These are phyloP conservation scores for Acinonyx jubatus DNA, from an alignment of 2,113 vertebrate species.

Conservation along the genomic window DNA sequence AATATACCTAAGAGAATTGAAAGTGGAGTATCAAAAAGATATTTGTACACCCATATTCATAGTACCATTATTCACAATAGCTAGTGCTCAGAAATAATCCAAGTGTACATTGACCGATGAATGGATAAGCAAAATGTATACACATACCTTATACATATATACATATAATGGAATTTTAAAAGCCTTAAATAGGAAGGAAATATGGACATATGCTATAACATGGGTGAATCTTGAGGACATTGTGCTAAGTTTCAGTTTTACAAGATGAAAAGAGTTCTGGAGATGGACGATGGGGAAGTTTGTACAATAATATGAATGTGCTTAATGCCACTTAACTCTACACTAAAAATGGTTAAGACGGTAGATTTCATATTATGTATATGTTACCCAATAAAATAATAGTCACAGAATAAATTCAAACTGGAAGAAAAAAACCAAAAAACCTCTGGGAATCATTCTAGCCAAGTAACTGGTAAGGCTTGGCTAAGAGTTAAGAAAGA, in stretches of 20 bases:
- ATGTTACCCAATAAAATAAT: not conserved
- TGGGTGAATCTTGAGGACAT: not conserved
- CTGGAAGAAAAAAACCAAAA: not conserved
- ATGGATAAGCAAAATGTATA: not conserved
- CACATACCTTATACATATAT: too few relatives aligned
- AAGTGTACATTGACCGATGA: not conserved
- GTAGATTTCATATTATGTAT: not conserved
- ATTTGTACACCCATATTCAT: not conserved
- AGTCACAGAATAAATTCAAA: not conserved
- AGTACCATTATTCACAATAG: not conserved
- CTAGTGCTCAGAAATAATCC: not conserved
- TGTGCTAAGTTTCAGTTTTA: not conserved
- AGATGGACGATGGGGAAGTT: not conserved
- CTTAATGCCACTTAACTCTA: not conserved
- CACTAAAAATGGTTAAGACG: not conserved
- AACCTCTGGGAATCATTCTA: not conserved
- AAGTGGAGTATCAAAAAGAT: not conserved
- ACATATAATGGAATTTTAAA: not conserved
- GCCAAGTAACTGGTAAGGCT: not conserved
- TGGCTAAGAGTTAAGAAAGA: not conserved
- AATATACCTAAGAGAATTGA: not conserved
- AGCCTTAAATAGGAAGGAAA: not conserved
- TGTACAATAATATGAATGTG: not conserved
- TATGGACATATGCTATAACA: not conserved
- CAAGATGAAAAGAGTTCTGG: not conserved